Percentiles rank a stretch among this genome's conserved stretches.
Evolutionary conservation across 2,113 vertebrate species (phyloP).

Genomic region (Osmerus mordax): DNA sequence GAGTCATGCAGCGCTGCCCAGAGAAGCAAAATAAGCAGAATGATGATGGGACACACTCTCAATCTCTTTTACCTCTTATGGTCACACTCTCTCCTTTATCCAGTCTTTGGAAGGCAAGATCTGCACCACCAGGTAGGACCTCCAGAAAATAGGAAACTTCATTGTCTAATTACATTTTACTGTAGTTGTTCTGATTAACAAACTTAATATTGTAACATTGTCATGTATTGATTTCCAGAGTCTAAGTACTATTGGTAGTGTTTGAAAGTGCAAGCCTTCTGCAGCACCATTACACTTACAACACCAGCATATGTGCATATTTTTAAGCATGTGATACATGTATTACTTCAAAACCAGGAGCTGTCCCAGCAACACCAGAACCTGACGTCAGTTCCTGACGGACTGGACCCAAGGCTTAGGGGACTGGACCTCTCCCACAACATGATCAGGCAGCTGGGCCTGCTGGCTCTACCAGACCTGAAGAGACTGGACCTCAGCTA

Average conservation of each 20-base stretch:
- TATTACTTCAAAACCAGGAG: slow-evolving; percentile 6
- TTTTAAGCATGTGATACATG: too few species aligned
- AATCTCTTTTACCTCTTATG: slow-evolving; percentile 50
- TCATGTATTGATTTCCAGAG: slow-evolving; percentile 3
- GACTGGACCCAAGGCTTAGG: slow-evolving; percentile 59
- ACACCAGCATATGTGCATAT: too few species aligned
- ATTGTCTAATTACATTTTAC: neutral
- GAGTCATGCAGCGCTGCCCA: slow-evolving; percentile 18
- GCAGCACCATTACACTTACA: too few species aligned
- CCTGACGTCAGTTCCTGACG: slow-evolving; percentile 67
- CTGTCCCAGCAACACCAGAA: slow-evolving; percentile 67
- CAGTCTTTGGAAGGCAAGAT: slow-evolving; percentile 16
- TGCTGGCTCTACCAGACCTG: slow-evolving; percentile 60
- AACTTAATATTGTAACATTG: neutral
- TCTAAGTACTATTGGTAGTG: too few species aligned
- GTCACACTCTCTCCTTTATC: slow-evolving; percentile 39
- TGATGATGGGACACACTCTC: slow-evolving; percentile 53
- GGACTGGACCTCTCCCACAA: slow-evolving; percentile 78
- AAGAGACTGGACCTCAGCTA: slow-evolving; percentile 68
- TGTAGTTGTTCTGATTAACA: neutral
- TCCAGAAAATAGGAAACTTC: neutral
- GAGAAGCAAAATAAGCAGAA: slow-evolving; percentile 23
- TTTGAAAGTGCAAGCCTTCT: too few species aligned
- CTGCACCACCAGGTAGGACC: slow-evolving; percentile 54
- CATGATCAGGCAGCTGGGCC: slow-evolving; percentile 70